Base-by-base conservation (phyloP, 2,888 invertebrate species). In the Globia sparganii region DNA sequence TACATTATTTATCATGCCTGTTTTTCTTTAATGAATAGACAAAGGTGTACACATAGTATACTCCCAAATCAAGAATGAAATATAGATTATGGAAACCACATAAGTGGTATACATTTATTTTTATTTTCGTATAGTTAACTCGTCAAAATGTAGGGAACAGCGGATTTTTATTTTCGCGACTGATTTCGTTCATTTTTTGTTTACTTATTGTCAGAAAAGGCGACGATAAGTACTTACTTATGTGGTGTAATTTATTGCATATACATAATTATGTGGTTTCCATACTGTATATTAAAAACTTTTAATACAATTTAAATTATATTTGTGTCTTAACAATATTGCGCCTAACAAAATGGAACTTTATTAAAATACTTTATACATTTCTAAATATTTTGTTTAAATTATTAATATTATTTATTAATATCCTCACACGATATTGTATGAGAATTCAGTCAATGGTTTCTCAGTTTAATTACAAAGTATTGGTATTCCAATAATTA, bases 361-460 rank as follows among this genome's bases (percentile, higher is more conserved):
- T 34, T 25, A 59, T n/a, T n/a, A n/a, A 59, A 40, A 66, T 21
- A n/a, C 18, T 31, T 31, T 59, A 40, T 61, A 77, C 21, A 59
- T 31, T 31, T 72, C 0, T 34, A 15, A 43, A 0, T 58, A 72
- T 34, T 58, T 56, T 43, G 4, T 58, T 34, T 34, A 31, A 37
- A 58, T 62, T 31, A 64, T 21, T 49, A 65, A n/a, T 34, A 34
- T 28, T 11, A 37, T 37, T 64, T 31, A 46, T 31, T 62, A n/a
- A n/a, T n/a, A 56, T 18, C 2, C 21, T 4, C 21, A 21, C 25
- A 49, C 25, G 3, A 49, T 18, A 56, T 49, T 43, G 28, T 58
- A n/a, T 28, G 1, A 49, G 18, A 68, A 31, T 34, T 80, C 53
- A 70, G 69, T 77, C 77, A 46, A 40, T 66, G 5, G 28, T 77